Evolutionary conservation across 2,797 vertebrate species (phyloP), one percentile per base, ranked within the genome.

Genomic region (Amblyopsis hoosieri): DNA sequence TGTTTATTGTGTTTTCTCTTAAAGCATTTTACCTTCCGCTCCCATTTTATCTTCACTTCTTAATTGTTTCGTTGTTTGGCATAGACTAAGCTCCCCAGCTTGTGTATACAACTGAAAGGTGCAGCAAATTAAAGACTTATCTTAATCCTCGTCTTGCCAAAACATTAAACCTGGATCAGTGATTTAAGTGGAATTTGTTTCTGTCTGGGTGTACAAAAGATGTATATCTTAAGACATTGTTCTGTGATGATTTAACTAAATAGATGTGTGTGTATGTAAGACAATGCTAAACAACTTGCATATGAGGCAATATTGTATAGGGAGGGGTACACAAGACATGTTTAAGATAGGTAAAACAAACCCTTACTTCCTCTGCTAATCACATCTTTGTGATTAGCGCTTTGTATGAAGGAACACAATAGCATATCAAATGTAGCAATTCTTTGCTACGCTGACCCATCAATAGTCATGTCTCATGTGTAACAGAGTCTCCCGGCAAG

Each of bases 21-120:
- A 52, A 69, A 80, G 66, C 74, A 74, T 81, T 64, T 79, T 51
- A 64, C 67, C 58, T 68, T 74, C 65, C 45, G 14, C 64, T 70
- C 75, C 65, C 82, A 83, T 67, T 85, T 75, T 78, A 82, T 83
- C 79, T 75, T 70, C 58, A 72, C 73, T 76, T 71, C 64, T 80
- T 89, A 85, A 88, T 83, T 87, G 74, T 80, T 76, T 57, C 66
- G 69, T 75, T 85, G 76, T 87, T 86, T 86, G 69, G 72, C 55
- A 65, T 76, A 62, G 64, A 68, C 74, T 85, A 80, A 85, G 83
- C 86, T 85, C 76, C 60, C 37, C 80, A 78, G 75, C 71, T 71
- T 84, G 83, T 82, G 62, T 83, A 81, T 71, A 87, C 78, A 88
- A 80, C 78, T 75, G 75, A 82, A 87, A 85, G 84, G 85, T 81